Percentiles rank a stretch among this genome's conserved stretches.
Conservation (phyloP, 2,797 vertebrate genomes). For the Crax fasciolata region DNA sequence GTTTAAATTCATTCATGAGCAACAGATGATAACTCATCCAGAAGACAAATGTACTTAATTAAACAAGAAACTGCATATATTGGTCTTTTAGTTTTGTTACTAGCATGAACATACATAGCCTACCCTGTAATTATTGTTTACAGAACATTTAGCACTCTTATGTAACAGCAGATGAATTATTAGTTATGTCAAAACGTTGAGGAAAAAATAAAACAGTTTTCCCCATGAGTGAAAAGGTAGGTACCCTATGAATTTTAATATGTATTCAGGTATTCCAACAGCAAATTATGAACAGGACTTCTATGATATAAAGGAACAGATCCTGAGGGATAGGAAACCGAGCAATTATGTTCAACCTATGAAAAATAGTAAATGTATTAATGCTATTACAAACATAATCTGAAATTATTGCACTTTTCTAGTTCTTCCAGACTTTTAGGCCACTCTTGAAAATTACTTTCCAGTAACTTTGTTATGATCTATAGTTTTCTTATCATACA, state of each 20-base stretch:
- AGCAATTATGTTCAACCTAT: not conserved
- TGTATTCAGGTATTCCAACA: slow-evolving; percentile 6
- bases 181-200: slow-evolving; percentile 12
- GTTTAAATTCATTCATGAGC: not conserved
- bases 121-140: not conserved
- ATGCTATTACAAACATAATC: not conserved
- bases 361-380: not conserved
- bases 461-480: not conserved
- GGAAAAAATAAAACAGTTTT: slow-evolving; percentile 8
- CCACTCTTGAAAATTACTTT: not conserved
- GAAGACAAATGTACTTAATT: not conserved
- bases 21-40: not conserved
- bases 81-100: not conserved
- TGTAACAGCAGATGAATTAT: slow-evolving; percentile 20
- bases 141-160: slow-evolving; percentile 16
- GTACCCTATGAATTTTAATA: slow-evolving; percentile 26
- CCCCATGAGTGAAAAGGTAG: not conserved
- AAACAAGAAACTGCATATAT: not conserved
- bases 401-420: not conserved
- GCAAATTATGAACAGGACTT: slow-evolving; percentile 41
- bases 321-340: not conserved
- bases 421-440: not conserved
- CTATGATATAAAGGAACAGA: not conserved
- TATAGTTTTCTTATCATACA: not conserved
- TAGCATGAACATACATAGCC: not conserved